Evolutionary conservation across 1,140 invertebrate genomes (phyloP).

Genomic region (Pseudomyrmex gracilis): DNA sequence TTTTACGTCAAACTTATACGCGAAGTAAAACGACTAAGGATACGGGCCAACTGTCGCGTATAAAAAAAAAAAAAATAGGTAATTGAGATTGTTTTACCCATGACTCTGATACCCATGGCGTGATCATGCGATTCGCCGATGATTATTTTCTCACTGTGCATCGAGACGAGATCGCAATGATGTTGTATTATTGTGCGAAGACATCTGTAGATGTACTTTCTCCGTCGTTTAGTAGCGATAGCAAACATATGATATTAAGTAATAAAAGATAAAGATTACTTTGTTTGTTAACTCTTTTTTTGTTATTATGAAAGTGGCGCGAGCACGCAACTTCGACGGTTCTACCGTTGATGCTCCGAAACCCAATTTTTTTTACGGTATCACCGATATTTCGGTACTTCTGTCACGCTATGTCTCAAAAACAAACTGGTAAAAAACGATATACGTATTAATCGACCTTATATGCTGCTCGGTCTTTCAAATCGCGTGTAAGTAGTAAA

Average conservation of each 20-base stretch:
- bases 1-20: background rate
- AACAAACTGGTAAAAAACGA: background rate
- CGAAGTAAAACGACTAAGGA: background rate
- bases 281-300: background rate
- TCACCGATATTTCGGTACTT: background rate
- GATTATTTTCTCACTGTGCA: background rate
- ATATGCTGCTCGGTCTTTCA: background rate
- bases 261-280: background rate
- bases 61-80: conserved; percentile 14
- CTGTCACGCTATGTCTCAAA: background rate
- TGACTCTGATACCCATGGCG: conserved; percentile 18
- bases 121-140: conserved; percentile 7
- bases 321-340: background rate
- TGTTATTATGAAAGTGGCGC: background rate
- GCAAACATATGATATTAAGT: conserved; percentile 3
- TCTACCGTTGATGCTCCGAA: background rate
- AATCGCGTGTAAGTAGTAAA: background rate
- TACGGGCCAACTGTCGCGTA: conserved; percentile 4
- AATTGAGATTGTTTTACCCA: background rate
- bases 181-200: background rate
- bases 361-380: background rate
- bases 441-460: too few relatives aligned
- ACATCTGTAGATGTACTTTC: conserved; percentile 34
- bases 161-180: background rate
- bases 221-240: conserved; percentile 26